phyloP scores from a whole-genome alignment of 2,797 vertebrate genomes.

The Pantherophis vulpinus region DNA sequence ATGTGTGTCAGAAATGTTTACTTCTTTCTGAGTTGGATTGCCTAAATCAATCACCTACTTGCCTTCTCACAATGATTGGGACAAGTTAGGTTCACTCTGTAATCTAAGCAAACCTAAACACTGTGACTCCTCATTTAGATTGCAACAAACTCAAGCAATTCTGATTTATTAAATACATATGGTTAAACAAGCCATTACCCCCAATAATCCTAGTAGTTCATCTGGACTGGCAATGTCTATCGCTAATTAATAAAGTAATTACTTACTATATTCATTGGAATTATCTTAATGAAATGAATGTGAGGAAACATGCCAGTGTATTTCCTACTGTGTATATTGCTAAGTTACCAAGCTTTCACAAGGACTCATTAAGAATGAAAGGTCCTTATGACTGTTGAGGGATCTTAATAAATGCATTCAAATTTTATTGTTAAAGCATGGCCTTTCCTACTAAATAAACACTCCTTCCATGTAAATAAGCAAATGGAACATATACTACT shows the following conservation, averaged over 20 bases:
- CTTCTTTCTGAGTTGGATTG: background rate
- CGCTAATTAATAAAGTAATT: background rate
- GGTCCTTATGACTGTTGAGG: background rate
- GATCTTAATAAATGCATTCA: background rate
- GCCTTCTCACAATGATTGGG: background rate
- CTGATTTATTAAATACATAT: background rate
- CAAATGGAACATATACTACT: background rate
- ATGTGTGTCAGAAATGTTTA: background rate
- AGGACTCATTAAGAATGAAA: background rate
- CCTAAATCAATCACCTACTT: background rate
- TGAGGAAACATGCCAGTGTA: conserved; percentile 13
- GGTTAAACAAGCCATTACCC: background rate
- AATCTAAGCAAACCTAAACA: background rate
- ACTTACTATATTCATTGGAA: background rate
- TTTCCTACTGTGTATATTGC: background rate
- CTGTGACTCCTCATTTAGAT: background rate
- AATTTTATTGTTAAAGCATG: background rate
- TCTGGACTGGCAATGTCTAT: background rate
- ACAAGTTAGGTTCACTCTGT: background rate
- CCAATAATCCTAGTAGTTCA: background rate
- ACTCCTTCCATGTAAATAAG: background rate
- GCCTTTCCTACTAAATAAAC: background rate
- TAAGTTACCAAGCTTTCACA: background rate
- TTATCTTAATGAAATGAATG: fast-evolving
- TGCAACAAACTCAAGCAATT: background rate